Conservation (phyloP, 2,797 vertebrate species). For the Neosalanx taihuensis region DNA sequence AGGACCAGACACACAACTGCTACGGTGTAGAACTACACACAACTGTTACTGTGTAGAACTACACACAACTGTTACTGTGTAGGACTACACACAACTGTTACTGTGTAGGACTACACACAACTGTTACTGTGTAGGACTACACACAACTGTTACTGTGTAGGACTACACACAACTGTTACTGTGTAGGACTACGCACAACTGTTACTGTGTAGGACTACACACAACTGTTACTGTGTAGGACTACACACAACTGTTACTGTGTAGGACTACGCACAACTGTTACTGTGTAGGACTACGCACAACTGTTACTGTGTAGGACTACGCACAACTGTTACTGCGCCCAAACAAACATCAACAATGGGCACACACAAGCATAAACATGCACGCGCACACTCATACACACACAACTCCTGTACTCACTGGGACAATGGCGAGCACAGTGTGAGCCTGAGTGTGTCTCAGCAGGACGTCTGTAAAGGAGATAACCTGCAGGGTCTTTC, state of each 20-base stretch:
- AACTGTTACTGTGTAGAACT: neutral
- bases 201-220: too few species aligned
- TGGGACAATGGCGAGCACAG: conserved; percentile 95
- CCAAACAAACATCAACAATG: neutral
- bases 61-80: neutral
- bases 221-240: neutral
- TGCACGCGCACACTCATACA: neutral
- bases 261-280: neutral
- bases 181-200: too few species aligned
- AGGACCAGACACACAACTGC: neutral
- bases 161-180: too few species aligned
- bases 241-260: neutral
- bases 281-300: too few species aligned
- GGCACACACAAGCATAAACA: neutral
- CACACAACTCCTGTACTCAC: conserved; percentile 74
- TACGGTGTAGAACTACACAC: neutral
- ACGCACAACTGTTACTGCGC: neutral
- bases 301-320: too few species aligned
- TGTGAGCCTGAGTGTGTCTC: conserved; percentile 92
- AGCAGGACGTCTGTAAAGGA: conserved; percentile 96
- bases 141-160: too few species aligned
- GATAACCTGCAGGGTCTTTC: conserved; percentile 98
- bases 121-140: too few species aligned
- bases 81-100: too few species aligned
- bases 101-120: too few species aligned